These are phyloP conservation scores for Berghia stephanieae DNA, from an alignment of 1,140 invertebrate genomes.

Conservation along the genomic window DNA sequence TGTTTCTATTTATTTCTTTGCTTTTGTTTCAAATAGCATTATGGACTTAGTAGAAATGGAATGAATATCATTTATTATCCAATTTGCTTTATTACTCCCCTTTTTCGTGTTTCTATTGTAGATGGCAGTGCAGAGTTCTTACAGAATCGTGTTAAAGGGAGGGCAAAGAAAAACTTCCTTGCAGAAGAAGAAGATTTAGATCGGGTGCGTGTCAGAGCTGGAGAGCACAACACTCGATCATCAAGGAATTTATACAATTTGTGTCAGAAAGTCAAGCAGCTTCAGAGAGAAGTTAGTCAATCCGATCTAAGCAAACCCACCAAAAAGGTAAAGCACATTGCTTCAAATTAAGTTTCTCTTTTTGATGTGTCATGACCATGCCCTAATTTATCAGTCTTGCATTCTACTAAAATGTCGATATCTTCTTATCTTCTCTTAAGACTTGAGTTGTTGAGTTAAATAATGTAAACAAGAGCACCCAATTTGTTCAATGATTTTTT, in stretches of 20 bases:
- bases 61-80: too few relatives aligned
- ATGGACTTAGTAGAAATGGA: too few relatives aligned
- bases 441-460: too few relatives aligned
- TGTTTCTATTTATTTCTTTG: too few relatives aligned
- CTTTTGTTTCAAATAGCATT: too few relatives aligned
- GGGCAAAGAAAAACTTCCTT: conserved; percentile 43
- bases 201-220: conserved; percentile 39
- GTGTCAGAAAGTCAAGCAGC: conserved; percentile 52
- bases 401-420: too few relatives aligned
- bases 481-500: too few relatives aligned
- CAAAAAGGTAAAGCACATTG: conserved; percentile 47
- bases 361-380: too few relatives aligned
- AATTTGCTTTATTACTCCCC: background rate
- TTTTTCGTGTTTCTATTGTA: conserved; percentile 23
- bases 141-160: conserved; percentile 24
- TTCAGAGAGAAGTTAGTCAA: conserved; percentile 47
- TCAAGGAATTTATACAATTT: conserved; percentile 54
- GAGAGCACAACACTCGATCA: conserved; percentile 48
- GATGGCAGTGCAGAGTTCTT: conserved; percentile 44
- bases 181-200: conserved; percentile 49
- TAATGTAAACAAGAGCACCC: too few relatives aligned
- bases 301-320: conserved; percentile 45
- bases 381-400: too few relatives aligned
- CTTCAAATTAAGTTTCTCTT: too few relatives aligned
- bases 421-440: background rate